Evolutionary conservation across 2,797 vertebrate species (phyloP).

Genomic region (Dryobates pubescens): DNA sequence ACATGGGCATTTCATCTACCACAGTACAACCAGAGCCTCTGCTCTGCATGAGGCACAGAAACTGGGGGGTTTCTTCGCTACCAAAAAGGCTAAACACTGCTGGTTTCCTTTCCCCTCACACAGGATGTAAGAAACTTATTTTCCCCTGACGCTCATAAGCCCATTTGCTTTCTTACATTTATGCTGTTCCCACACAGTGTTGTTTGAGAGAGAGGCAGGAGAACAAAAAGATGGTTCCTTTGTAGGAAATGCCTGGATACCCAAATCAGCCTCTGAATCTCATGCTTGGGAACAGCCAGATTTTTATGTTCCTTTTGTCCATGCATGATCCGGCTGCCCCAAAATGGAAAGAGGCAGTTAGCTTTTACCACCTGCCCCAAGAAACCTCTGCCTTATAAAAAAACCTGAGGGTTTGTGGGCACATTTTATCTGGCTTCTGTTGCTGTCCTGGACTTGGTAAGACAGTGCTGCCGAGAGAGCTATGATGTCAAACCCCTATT

Average conservation of each 20-base stretch:
- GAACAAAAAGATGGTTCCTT: background rate
- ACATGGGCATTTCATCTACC: background rate
- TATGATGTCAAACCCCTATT: background rate
- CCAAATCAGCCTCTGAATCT: background rate
- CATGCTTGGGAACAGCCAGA: background rate
- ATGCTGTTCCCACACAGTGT: background rate
- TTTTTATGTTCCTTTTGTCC: background rate
- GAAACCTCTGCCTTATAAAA: background rate
- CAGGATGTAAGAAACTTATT: background rate
- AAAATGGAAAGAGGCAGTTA: background rate
- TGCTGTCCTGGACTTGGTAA: background rate
- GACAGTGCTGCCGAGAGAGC: background rate
- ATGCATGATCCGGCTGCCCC: background rate
- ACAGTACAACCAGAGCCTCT: background rate
- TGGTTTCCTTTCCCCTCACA: background rate
- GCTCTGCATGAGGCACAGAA: background rate
- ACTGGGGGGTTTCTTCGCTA: fast-evolving
- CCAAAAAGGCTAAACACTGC: background rate
- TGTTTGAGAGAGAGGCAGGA: background rate
- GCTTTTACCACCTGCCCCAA: background rate
- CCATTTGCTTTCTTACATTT: background rate
- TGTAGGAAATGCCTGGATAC: background rate
- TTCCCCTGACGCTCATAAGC: background rate
- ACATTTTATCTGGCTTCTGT: background rate
- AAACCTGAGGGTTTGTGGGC: background rate